Percentiles rank a stretch among this genome's conserved stretches.
Evolutionary conservation across 2,797 vertebrate genomes (phyloP).

Genomic region (Mallotus villosus): DNA sequence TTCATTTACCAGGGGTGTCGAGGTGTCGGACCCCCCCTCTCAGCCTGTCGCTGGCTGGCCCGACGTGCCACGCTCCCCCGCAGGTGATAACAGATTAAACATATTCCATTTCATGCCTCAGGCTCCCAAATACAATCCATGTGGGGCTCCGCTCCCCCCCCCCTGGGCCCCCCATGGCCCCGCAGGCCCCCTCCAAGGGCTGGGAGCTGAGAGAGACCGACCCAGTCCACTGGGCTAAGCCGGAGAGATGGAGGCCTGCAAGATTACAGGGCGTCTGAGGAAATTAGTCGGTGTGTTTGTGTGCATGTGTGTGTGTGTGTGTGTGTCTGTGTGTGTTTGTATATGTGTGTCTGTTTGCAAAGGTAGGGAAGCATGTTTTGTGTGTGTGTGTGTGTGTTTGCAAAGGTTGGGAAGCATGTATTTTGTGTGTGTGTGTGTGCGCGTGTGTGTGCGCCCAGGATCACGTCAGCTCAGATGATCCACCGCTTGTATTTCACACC

Average conservation of each 20-base stretch:
- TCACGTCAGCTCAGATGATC: slow-evolving; percentile 72
- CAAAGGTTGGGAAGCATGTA: neutral
- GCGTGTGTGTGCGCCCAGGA: slow-evolving; percentile 67
- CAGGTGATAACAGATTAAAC: slow-evolving; percentile 83
- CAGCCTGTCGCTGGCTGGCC: slow-evolving; percentile 61
- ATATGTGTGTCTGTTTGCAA: slow-evolving; percentile 27
- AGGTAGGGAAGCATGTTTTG: slow-evolving; percentile 4
- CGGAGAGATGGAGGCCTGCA: slow-evolving; percentile 67
- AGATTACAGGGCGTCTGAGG: slow-evolving; percentile 73
- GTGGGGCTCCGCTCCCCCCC: slow-evolving; percentile 69
- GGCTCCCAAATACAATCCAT: slow-evolving; percentile 75
- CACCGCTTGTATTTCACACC: slow-evolving; percentile 63
- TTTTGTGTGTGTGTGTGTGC: slow-evolving; percentile 60
- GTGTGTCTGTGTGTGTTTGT: slow-evolving; percentile 26
- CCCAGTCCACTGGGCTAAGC: slow-evolving; percentile 75
- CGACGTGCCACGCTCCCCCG: slow-evolving; percentile 58
- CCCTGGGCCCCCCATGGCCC: slow-evolving; percentile 43
- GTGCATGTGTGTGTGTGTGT: neutral
- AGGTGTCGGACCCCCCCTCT: slow-evolving; percentile 36
- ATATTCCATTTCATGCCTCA: slow-evolving; percentile 81
- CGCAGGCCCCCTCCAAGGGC: slow-evolving; percentile 41
- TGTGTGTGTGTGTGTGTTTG: slow-evolving; percentile 41
- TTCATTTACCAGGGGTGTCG: slow-evolving; percentile 67
- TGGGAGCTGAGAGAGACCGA: slow-evolving; percentile 63
- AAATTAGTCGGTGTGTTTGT: slow-evolving; percentile 55